These are phyloP conservation scores for Pyralis farinalis DNA, from an alignment of 2,888 invertebrate species.

Conservation along the genomic window DNA sequence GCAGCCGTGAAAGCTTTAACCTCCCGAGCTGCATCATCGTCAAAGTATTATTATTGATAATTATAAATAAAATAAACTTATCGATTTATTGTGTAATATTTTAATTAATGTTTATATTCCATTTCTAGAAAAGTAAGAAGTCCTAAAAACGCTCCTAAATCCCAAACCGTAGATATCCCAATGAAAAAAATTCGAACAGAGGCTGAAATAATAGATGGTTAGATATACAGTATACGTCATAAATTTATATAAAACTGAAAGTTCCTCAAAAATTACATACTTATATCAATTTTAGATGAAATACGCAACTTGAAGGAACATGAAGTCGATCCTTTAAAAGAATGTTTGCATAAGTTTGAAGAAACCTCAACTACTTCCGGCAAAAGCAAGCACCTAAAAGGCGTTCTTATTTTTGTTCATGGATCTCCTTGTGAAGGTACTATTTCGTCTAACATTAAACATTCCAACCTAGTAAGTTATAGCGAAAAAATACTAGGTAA, in stretches of 20 bases:
- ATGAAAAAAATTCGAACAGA: slow-evolving; percentile 48
- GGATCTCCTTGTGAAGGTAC: slow-evolving; percentile 69
- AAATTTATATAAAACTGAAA: too few species aligned
- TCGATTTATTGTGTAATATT: not conserved
- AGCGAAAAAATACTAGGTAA: too few species aligned
- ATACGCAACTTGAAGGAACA: slow-evolving; percentile 48
- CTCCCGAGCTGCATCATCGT: slow-evolving; percentile 21
- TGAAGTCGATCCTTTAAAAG: slow-evolving; percentile 53
- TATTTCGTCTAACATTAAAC: too few species aligned
- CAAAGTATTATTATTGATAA: not conserved
- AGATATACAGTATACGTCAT: too few species aligned
- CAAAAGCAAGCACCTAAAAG: slow-evolving; percentile 44
- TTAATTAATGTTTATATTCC: too few species aligned
- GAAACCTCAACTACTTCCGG: slow-evolving; percentile 20
- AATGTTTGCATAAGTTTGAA: slow-evolving; percentile 40
- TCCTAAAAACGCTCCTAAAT: slow-evolving; percentile 33
- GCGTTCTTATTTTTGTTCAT: slow-evolving; percentile 60
- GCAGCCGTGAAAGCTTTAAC: slow-evolving; percentile 32
- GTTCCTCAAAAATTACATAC: not conserved
- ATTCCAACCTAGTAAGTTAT: too few species aligned
- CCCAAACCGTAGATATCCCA: slow-evolving; percentile 18
- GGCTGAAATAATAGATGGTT: slow-evolving; percentile 61
- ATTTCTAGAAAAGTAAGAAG: slow-evolving; percentile 46
- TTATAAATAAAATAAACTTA: not conserved
- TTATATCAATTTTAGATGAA: slow-evolving; percentile 47